Evolutionary conservation across 2,113 vertebrate species (phyloP), one percentile per base, ranked within the genome.

Genomic region (Notiomystis cincta): DNA sequence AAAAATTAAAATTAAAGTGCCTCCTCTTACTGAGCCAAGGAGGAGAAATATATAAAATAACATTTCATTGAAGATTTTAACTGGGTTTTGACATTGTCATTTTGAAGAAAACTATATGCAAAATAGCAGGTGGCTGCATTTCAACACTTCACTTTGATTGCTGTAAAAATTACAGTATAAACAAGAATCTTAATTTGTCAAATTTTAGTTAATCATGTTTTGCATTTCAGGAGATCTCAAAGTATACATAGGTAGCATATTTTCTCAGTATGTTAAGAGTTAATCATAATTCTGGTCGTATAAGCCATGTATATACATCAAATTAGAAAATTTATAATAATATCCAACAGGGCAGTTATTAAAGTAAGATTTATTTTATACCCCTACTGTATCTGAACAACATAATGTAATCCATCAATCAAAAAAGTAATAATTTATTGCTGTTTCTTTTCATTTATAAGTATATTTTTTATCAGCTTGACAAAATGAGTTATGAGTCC

Each of bases 381-480:
- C 6, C 16, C 16, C 38, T 80, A 61, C 30, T 40, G 18, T 89
- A 66, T 88, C 90, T 64, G 90, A 97, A 82, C 56, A 81, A 79
- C 11, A 23, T 70, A 83, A 92, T 64, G 19, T 44, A 95, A 71
- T 88, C 89, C 91, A 93, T 97, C 95, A 44, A 72, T 96, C 88
- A 95, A 51, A 93, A 91, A 91, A 78, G n/a, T 67, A 93, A 94
- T 89, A 82, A 82, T 90, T 95, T 95, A 58, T 82, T 97, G 76
- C 82, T 88, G 83, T 73, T 93, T 92, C 94, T 96, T 97, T 87
- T 89, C 28, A 89, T 96, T 94, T 96, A 87, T 80, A 93, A 82
- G 40, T 48, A 83, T 56, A 77, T 96, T 96, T 97, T 89, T 97
- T 85, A 96, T 92, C 91, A 77, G 80, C 53, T 65, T 75, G 82